Base-by-base conservation (phyloP, 1,140 invertebrate genomes). In the Zaprionus ghesquierei region DNA sequence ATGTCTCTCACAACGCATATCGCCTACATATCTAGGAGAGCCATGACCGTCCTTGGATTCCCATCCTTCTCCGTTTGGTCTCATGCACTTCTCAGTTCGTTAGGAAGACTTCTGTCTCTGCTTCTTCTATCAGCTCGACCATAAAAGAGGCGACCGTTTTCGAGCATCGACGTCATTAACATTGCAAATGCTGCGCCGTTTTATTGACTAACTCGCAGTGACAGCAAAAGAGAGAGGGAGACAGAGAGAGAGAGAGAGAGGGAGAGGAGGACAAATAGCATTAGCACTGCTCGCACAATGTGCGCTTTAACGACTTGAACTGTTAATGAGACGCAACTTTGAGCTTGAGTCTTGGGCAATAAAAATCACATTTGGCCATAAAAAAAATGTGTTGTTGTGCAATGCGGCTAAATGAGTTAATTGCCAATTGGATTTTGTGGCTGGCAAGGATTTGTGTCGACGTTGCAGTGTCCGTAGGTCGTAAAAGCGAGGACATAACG, bases 401-500 rank as follows among this genome's bases (percentile, higher is more conserved):
- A 33, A 20, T 50, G 51, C 63, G 53, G 61, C 79, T 65, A 79
- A 86, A 82, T 86, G 82, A 86, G 79, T 86, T 86, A 86, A 86
- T 86, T 86, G 82, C 64, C 75, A 79, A 82, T 86, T 87, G 82
- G 68, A 82, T 86, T 86, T 86, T 86, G 84, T 89, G 84, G 68
- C 70, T 69, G 49, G 76, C 76, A 70, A 72, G 64, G 82, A 86
- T 86, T 86, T 86, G 82, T 51, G 49, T 79, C 64, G 82, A 82
- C 79, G 79, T 56, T 73, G 81, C 79, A 82, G 41, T 27, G 73
- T 62, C 79, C 75, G 65, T 86, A 53, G 73, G 65, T 82, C 75
- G 65, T 86, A 53, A 75, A 75, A 64, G 3, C 5, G 61, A 66
- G 78, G 41, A 50, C 25, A 41, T 49, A 4, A 8, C 20, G 18